Evolutionary conservation across 2,797 vertebrate species (phyloP), one percentile per base, ranked within the genome.

Genomic region (Luscinia megarhynchos): DNA sequence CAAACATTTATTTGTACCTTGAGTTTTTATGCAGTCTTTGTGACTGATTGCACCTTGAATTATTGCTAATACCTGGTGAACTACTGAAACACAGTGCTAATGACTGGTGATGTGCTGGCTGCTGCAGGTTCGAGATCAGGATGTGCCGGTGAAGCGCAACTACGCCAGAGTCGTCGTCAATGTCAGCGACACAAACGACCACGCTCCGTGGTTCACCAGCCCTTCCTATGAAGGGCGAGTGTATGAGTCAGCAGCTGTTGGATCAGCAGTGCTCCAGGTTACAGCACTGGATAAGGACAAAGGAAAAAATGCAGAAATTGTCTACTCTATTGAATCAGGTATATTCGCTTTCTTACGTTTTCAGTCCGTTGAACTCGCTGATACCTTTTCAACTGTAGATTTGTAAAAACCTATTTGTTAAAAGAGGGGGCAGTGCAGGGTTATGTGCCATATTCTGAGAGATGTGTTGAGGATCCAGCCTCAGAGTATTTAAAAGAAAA

Each of bases 271-370:
- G 8, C 97, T 99, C 41, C 99, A 99, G 95, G 98, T 99, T 93
- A 98, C 98, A 17, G 99, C 99, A 27, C 97, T 99, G 61, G 99
- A 99, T 97, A 99, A 99, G 97, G 99, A 99, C 98, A 99, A 99
- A 96, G 99, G 99, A n/a, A 93, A 95, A 69, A 99, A 99, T 48
- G 99, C 99, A 10, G 99, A 99, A 97, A 96, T 99, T 50, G 58
- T 97, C 20, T 99, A 99, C 97, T 99, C 98, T 55, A 98, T 99
- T 8, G 99, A 99, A 95, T 99, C 99, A 98, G 99, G 99, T 99
- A 98, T 83, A 76, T 80, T 40, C 54, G 17, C 57, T 68, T 58
- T 23, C 20, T n/a, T 30, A 24, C 8, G 6, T 50, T 51, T 86
- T 78, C 48, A 48, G 27, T 66, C 20, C 4, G 22, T 79, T 53